Conservation (phyloP, 2,888 invertebrate species). For the Drosophila nr. fundita region DNA sequence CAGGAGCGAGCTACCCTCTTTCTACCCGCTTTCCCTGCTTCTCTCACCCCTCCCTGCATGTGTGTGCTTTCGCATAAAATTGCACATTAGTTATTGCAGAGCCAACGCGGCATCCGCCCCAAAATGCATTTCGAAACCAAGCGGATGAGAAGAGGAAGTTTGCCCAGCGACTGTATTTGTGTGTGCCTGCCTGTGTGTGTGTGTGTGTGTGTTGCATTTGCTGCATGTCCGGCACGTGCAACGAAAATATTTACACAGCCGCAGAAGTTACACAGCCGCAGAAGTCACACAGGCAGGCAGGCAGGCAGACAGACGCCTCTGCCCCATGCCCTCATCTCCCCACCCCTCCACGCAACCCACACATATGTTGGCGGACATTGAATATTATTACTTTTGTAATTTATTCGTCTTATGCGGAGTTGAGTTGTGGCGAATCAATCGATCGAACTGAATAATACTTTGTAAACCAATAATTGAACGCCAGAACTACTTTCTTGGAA, state of each 20-base stretch:
- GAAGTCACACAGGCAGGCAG: conserved; percentile 12
- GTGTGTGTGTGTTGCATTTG: conserved; percentile 50
- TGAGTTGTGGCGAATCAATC: neutral
- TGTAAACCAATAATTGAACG: neutral
- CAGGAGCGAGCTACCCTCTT: conserved; percentile 42
- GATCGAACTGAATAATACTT: neutral
- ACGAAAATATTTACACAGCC: conserved; percentile 61
- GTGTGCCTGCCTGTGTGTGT: conserved; percentile 11
- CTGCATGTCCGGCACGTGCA: conserved; percentile 66
- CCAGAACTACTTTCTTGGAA: neutral
- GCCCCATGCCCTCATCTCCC: neutral
- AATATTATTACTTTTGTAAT: conserved; percentile 13
- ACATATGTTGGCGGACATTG: conserved; percentile 11
- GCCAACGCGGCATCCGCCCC: conserved; percentile 54
- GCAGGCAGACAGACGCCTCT: neutral
- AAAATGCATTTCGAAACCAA: conserved; percentile 33
- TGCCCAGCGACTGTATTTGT: conserved; percentile 46
- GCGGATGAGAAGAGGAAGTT: conserved; percentile 34
- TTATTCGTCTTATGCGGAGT: neutral
- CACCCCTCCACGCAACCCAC: neutral
- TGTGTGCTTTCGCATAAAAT: conserved; percentile 45
- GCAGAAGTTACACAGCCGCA: conserved; percentile 24
- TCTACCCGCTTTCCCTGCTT: neutral
- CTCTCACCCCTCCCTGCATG: neutral
- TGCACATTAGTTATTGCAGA: conserved; percentile 58